Evolutionary conservation across 2,888 invertebrate species (phyloP).

Genomic region (Mythimna loreyi): DNA sequence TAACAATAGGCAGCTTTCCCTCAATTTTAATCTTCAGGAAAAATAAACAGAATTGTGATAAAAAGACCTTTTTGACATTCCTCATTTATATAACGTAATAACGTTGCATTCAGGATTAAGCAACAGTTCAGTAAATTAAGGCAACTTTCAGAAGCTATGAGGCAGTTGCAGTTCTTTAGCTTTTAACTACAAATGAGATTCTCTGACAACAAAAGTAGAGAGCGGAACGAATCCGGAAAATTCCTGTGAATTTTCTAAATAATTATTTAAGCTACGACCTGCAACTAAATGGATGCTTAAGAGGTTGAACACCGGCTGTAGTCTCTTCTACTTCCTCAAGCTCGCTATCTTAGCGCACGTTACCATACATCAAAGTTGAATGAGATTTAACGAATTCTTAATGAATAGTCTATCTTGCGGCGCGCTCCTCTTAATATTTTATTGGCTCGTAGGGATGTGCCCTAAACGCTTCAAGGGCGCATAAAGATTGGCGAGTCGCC

Average conservation of each 20-base stretch:
- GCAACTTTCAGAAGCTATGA: neutral
- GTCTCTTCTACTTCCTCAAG: slow-evolving; percentile 3
- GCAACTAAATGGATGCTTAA: neutral
- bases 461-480: slow-evolving; percentile 75
- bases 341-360: slow-evolving; percentile 13
- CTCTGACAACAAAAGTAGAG: neutral
- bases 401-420: slow-evolving; percentile 67
- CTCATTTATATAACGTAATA: slow-evolving; percentile 18
- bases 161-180: neutral
- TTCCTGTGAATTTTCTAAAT: neutral
- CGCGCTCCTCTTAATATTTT: slow-evolving; percentile 66
- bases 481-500: slow-evolving; percentile 69
- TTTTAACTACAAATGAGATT: neutral
- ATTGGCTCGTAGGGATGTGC: slow-evolving; percentile 63
- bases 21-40: slow-evolving; percentile 20
- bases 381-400: slow-evolving; percentile 63
- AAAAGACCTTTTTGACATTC: slow-evolving; percentile 25
- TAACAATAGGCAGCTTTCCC: slow-evolving; percentile 13
- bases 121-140: neutral
- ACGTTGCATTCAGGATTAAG: neutral
- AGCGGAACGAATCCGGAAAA: neutral
- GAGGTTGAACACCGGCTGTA: neutral
- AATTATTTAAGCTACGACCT: neutral
- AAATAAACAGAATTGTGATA: slow-evolving; percentile 32
- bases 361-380: slow-evolving; percentile 58